Conservation (phyloP, 2,888 invertebrate species). For the Autographa gamma region DNA sequence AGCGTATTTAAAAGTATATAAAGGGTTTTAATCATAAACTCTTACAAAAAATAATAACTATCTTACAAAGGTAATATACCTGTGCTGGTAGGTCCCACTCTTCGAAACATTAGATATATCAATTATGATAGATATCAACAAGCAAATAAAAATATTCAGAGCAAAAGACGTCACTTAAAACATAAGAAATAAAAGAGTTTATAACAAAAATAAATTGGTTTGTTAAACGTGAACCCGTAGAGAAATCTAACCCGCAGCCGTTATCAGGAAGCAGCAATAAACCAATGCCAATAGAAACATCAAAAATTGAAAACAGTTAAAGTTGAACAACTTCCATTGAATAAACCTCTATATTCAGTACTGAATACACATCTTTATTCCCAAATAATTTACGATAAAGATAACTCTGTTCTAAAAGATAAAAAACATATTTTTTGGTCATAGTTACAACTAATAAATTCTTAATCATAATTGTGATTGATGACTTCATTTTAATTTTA, state of each 20-base stretch:
- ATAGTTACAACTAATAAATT: slow-evolving; percentile 21
- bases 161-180: too few species aligned
- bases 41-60: too few species aligned
- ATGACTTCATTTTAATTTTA: slow-evolving; percentile 9
- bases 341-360: neutral
- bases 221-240: neutral
- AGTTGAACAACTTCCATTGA: neutral
- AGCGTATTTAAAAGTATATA: too few species aligned
- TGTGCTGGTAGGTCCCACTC: too few species aligned
- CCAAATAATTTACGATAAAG: neutral
- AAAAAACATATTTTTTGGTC: slow-evolving; percentile 27
- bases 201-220: too few species aligned
- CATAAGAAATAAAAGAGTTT: too few species aligned
- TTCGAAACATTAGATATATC: too few species aligned
- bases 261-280: neutral
- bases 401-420: slow-evolving; percentile 16
- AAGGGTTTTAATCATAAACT: too few species aligned
- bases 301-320: neutral
- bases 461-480: slow-evolving; percentile 22
- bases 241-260: neutral
- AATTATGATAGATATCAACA: too few species aligned
- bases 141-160: too few species aligned
- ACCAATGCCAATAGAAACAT: neutral
- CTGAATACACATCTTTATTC: neutral
- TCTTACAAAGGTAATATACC: too few species aligned